Conservation (phyloP, 30 jellyfish, hydroid and myxozoan species). For the Clytia hemisphaerica region DNA sequence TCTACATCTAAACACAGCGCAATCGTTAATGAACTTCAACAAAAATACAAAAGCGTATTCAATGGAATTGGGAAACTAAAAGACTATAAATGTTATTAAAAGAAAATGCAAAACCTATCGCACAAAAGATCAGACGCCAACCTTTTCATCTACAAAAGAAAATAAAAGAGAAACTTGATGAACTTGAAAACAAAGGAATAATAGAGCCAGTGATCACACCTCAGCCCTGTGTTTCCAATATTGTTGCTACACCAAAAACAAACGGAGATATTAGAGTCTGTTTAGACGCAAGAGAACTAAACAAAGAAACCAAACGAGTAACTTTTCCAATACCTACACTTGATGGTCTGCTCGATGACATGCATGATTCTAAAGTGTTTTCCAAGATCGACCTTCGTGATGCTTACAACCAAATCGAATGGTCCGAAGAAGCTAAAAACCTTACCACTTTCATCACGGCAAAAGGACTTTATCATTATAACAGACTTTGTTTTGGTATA, state of each 20-base stretch:
- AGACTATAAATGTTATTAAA: slow-evolving; percentile 42
- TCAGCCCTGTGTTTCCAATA: slow-evolving; percentile 65
- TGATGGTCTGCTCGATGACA: background rate
- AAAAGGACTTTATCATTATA: slow-evolving; percentile 14
- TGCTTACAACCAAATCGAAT: slow-evolving; percentile 29
- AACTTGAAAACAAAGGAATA: slow-evolving; percentile 39
- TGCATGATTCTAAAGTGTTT: slow-evolving; percentile 44
- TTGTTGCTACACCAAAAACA: slow-evolving; percentile 49
- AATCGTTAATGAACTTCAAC: slow-evolving; percentile 1
- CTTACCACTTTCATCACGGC: slow-evolving; percentile 13
- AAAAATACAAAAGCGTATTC: slow-evolving; percentile 27
- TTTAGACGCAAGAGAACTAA: slow-evolving; percentile 48
- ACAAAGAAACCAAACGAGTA: slow-evolving; percentile 34
- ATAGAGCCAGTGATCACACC: slow-evolving; percentile 54
- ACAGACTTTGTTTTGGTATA: slow-evolving; percentile 18
- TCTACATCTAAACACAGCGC: too few species aligned
- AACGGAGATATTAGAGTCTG: slow-evolving; percentile 42
- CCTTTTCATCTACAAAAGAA: slow-evolving; percentile 52
- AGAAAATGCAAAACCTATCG: slow-evolving; percentile 35
- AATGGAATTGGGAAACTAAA: slow-evolving; percentile 47
- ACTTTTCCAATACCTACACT: slow-evolving; percentile 40
- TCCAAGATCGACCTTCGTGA: slow-evolving; percentile 25
- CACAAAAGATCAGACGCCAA: slow-evolving; percentile 31
- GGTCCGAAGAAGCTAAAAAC: slow-evolving; percentile 3
- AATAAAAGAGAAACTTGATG: slow-evolving; percentile 36